Percentiles rank a stretch among this genome's conserved stretches.
phyloP scores from a whole-genome alignment of 2,113 vertebrate genomes.

The Theristicus caerulescens region DNA sequence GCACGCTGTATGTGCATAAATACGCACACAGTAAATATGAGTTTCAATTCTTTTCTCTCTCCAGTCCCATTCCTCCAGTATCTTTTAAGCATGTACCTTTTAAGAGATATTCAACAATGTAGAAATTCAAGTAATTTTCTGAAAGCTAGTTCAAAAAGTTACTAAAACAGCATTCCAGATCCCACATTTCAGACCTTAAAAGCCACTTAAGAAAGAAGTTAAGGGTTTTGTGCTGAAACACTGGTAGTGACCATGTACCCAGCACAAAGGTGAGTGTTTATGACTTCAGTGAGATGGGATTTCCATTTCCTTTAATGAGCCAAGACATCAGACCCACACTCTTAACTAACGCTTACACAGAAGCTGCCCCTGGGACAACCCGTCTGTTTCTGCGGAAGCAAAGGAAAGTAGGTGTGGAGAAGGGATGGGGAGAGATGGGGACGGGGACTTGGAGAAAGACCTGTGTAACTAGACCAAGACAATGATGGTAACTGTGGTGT shows the following conservation, averaged over 20 bases:
- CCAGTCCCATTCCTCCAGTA: not conserved
- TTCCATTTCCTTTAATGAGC: slow-evolving; percentile 55
- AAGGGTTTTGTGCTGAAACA: not conserved
- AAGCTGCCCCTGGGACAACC: not conserved
- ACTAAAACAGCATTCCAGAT: not conserved
- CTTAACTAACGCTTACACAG: not conserved
- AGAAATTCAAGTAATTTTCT: not conserved
- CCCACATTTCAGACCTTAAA: not conserved
- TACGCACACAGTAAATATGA: not conserved
- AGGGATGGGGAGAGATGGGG: not conserved
- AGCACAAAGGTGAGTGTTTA: slow-evolving; percentile 43
- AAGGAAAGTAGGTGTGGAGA: not conserved
- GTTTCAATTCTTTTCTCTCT: not conserved
- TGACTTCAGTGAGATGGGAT: slow-evolving; percentile 39
- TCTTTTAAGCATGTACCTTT: not conserved
- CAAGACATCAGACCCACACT: not conserved
- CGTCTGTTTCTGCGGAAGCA: not conserved
- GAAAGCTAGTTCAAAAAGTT: not conserved
- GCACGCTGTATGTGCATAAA: not conserved
- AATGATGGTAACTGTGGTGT: not conserved
- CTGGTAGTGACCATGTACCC: not conserved
- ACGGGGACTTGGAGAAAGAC: not conserved
- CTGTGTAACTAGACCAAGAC: not conserved
- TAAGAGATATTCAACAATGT: not conserved
- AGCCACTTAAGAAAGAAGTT: not conserved